A percentile compares a stretch with the other conserved stretches of the same genome.
Evolutionary conservation across 2,797 vertebrate species (phyloP).

Genomic region (Rhincodon typus): DNA sequence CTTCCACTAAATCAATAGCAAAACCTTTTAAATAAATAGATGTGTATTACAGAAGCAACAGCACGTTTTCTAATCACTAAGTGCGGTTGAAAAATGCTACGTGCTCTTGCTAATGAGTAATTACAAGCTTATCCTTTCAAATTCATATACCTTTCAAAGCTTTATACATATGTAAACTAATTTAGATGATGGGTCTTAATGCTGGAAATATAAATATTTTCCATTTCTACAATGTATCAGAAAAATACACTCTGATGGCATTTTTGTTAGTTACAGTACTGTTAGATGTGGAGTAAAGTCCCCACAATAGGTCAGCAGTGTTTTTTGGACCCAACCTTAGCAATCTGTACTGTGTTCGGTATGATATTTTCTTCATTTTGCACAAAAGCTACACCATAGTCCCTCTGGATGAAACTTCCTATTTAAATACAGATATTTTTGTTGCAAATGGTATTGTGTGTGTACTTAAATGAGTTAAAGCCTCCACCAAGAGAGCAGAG

Average conservation of each 20-base stretch:
- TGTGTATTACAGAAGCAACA: neutral
- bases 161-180: neutral
- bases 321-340: neutral
- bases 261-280: neutral
- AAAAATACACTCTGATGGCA: neutral
- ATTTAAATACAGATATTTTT: neutral
- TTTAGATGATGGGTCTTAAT: neutral
- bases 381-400: neutral
- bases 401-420: neutral
- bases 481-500: neutral
- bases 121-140: neutral
- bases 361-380: neutral
- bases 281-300: neutral
- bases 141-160: neutral
- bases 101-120: slow-evolving; percentile 4
- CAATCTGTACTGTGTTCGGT: neutral
- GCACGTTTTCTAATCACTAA: neutral
- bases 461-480: neutral
- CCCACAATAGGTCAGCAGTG: neutral
- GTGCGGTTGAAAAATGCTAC: neutral
- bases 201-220: neutral
- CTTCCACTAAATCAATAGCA: neutral
- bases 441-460: neutral
- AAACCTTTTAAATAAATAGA: neutral
- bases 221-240: neutral